Conservation (phyloP, 2,888 invertebrate genomes). For the Yponomeuta evonymella region DNA sequence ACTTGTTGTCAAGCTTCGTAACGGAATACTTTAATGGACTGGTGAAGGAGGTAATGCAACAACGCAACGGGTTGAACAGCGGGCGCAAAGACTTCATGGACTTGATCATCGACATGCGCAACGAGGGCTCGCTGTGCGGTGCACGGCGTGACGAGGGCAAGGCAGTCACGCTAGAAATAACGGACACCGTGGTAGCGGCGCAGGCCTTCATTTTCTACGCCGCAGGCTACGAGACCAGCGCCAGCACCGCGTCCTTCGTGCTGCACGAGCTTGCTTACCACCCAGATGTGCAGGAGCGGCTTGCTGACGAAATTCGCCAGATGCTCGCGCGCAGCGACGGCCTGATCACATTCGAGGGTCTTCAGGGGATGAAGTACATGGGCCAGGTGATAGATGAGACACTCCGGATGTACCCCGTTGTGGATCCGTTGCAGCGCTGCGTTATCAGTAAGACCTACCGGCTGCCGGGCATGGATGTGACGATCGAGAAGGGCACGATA, state of each 20-base stretch:
- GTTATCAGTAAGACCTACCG: slow-evolving; percentile 15
- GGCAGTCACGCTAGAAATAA: slow-evolving; percentile 18
- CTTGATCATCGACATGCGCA: slow-evolving; percentile 19
- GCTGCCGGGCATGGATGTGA: slow-evolving; percentile 24
- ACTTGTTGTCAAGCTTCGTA: slow-evolving; percentile 17
- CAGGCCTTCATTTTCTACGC: slow-evolving; percentile 26
- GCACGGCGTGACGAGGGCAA: slow-evolving; percentile 15
- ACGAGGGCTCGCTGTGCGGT: slow-evolving; percentile 18
- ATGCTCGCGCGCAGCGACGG: slow-evolving; percentile 12
- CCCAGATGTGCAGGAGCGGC: slow-evolving; percentile 20
- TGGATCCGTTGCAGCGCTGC: slow-evolving; percentile 20
- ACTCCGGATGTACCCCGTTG: slow-evolving; percentile 23
- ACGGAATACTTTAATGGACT: slow-evolving; percentile 21
- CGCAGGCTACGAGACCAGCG: slow-evolving; percentile 39
- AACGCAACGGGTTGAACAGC: slow-evolving; percentile 17
- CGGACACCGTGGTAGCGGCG: slow-evolving; percentile 23
- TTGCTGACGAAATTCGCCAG: slow-evolving; percentile 16
- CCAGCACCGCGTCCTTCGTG: slow-evolving; percentile 32
- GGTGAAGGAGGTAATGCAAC: slow-evolving; percentile 18
- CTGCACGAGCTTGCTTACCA: slow-evolving; percentile 29
- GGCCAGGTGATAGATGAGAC: slow-evolving; percentile 22
- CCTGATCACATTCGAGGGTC: slow-evolving; percentile 15
- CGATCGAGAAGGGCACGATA: slow-evolving; percentile 20
- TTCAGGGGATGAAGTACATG: slow-evolving; percentile 20
- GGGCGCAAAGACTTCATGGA: slow-evolving; percentile 23